phyloP scores from a whole-genome alignment of 2,888 invertebrate species.

The Cremastinae sp. region DNA sequence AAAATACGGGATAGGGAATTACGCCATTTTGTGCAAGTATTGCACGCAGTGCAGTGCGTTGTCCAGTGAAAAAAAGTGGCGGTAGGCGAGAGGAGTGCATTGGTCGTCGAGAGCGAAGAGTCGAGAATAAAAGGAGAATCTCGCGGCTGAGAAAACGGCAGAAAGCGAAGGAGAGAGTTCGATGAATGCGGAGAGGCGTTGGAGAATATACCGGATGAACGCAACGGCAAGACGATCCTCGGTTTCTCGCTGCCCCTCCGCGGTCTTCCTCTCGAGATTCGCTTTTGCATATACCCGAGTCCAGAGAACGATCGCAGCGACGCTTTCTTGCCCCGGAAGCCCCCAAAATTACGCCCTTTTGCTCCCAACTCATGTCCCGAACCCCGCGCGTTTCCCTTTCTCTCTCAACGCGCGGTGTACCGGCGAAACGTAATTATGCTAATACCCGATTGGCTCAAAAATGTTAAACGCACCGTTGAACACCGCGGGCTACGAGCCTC shows the following conservation, averaged over 20 bases:
- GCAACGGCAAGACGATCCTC: constrained; percentile 31
- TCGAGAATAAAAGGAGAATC: constrained; percentile 19
- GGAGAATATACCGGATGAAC: constrained; percentile 42
- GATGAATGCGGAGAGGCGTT: constrained; percentile 15
- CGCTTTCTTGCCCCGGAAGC: background rate
- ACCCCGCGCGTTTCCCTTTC: constrained; percentile 19
- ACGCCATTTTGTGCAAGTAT: too few relatives aligned
- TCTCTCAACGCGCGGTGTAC: constrained; percentile 35
- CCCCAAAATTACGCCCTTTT: constrained; percentile 8
- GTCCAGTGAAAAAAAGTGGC: constrained; percentile 36
- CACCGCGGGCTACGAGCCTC: constrained; percentile 75
- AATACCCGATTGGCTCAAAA: constrained; percentile 79
- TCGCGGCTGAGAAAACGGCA: constrained; percentile 52
- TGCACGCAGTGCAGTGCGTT: too few relatives aligned
- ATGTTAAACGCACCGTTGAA: constrained; percentile 76
- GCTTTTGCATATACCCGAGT: constrained; percentile 8
- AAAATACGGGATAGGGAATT: too few relatives aligned
- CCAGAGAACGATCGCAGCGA: background rate
- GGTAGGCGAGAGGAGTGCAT: constrained; percentile 16
- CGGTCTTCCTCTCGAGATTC: background rate
- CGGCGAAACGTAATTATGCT: constrained; percentile 79
- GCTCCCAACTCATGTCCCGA: background rate
- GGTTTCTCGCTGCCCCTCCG: constrained; percentile 1
- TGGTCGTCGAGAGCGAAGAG: too few relatives aligned
- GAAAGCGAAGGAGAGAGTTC: constrained; percentile 54